Percentiles rank a stretch among this genome's conserved stretches.
These are phyloP conservation scores for Whitmania pigra DNA, from an alignment of 1,140 invertebrate genomes.

Conservation along the genomic window DNA sequence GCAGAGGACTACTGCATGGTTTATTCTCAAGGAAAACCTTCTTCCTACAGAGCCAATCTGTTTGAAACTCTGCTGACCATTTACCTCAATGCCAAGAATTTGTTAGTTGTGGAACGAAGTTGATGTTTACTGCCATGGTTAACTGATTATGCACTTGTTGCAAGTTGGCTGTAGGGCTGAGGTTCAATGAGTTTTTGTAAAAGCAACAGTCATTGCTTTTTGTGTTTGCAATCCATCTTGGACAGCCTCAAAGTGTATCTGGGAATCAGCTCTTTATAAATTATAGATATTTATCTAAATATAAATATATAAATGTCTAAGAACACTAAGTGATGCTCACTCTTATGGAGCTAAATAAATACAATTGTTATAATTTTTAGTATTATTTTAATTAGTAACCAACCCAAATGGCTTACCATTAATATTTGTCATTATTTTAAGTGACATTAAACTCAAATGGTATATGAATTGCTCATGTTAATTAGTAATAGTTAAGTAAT, in stretches of 20 bases:
- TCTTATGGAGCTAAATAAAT: background rate
- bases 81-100: constrained; percentile 43
- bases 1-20: constrained; percentile 46
- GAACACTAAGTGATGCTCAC: background rate
- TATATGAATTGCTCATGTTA: too few species aligned
- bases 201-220: background rate
- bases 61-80: constrained; percentile 44
- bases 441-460: too few species aligned
- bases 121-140: background rate
- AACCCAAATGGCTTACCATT: too few species aligned
- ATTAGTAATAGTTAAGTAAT: too few species aligned
- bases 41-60: constrained; percentile 37
- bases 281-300: too few species aligned
- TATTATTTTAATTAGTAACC: background rate
- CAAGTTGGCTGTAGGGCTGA: too few species aligned
- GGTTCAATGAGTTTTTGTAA: background rate
- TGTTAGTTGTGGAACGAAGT: constrained; percentile 33
- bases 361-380: background rate
- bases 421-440: too few species aligned
- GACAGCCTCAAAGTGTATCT: background rate
- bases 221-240: background rate
- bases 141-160: background rate
- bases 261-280: too few species aligned
- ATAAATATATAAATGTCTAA: background rate
- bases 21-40: constrained; percentile 40